These are phyloP conservation scores for Sciurus vulgaris DNA, from an alignment of 2,797 vertebrate species.

Conservation along the genomic window DNA sequence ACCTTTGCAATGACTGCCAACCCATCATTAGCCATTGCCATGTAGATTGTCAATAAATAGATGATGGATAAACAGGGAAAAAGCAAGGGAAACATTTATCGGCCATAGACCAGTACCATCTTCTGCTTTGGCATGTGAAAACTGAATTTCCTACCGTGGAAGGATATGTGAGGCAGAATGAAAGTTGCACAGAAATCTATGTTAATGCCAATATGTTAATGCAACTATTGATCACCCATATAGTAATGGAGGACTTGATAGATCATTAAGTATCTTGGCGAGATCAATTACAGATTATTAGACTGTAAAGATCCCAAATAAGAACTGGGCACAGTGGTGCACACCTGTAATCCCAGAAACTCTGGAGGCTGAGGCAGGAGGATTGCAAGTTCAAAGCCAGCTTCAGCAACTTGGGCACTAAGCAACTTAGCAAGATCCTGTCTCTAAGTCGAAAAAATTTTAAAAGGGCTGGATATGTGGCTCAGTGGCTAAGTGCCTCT, in stretches of 20 bases:
- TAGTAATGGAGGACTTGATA: not conserved
- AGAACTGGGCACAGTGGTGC: no score
- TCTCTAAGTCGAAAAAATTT: no score
- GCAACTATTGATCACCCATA: not conserved
- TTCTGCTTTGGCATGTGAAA: not conserved
- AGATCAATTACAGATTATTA: not conserved
- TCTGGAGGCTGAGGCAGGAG: no score
- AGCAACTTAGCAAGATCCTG: no score
- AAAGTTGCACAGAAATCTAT: not conserved
- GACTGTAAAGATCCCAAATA: not conserved
- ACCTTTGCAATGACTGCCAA: not conserved
- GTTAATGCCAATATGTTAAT: not conserved
- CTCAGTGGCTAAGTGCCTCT: no score
- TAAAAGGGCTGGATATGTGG: no score
- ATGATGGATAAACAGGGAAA: not conserved
- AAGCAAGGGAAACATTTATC: no score
- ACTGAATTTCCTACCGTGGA: not conserved
- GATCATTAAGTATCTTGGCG: not conserved
- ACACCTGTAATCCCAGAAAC: no score
- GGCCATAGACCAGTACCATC: not conserved
- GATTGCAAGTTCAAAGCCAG: no score
- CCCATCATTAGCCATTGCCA: accelerated
- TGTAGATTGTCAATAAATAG: not conserved
- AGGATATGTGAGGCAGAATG: not conserved
- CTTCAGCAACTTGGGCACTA: no score